Base-by-base conservation (phyloP, 1,140 invertebrate species). In the Calephelis nemesis region DNA sequence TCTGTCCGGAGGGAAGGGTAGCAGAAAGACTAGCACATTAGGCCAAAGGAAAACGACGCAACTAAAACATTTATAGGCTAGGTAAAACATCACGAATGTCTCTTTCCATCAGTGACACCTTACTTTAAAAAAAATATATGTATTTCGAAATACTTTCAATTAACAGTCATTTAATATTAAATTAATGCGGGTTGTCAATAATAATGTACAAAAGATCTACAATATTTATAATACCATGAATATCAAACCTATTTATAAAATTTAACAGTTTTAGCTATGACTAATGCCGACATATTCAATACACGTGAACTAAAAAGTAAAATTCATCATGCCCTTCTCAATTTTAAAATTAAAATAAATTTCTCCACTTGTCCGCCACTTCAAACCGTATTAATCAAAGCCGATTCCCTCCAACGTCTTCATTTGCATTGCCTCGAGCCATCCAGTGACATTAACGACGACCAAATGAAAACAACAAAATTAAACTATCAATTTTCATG, bases 401-500 rank as follows among this genome's bases (percentile, higher is more conserved):
- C 68, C 68, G 75, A 79, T 83, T 84, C 82, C 80, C 77, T 75
- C 81, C 73, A 84, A 90, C 71, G 81, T 87, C 82, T 89, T 87
- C 87, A 89, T 90, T 90, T 88, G 85, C 87, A 90, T 90, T 74
- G 81, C 85, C 78, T 64, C 47, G 65, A 79, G 83, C 82, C 69
- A 76, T 77, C 74, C 77, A 74, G 77, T 74, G 84, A 87, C 84
- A 85, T 85, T 87, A 88, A 89, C 84, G 88, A 89, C 80, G 76
- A 74, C 79, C 79, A 80, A 85, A 87, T 78, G 76, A 87, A 90
- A 85, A 88, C 85, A 87, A 87, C 82, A 71, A 82, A 88, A 88
- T 85, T 81, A 75, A 88, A 84, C 85, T 87, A 90, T 89, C 81
- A 87, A 90, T 90, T 87, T 85, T 73, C 75, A 75, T 83, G 84